phyloP scores from a whole-genome alignment of 2,797 vertebrate genomes.

The Myiotriccus ornatus region DNA sequence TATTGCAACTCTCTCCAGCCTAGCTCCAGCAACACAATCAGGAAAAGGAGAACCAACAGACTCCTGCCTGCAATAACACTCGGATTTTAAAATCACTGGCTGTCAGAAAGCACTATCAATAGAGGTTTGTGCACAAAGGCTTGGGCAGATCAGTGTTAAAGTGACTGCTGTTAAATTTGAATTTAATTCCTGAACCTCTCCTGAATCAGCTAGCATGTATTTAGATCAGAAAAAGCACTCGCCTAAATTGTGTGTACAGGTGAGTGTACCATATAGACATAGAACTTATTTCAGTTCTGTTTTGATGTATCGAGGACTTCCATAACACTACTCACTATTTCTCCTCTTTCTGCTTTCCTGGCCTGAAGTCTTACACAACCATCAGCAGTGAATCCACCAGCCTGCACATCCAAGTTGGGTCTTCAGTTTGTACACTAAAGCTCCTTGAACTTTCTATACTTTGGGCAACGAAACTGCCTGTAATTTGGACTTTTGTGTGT shows the following conservation, averaged over 20 bases:
- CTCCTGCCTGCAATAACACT: neutral
- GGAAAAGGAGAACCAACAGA: neutral
- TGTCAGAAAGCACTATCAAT: neutral
- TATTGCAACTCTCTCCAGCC: neutral
- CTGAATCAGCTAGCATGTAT: neutral
- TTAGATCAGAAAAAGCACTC: neutral
- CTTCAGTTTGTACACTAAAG: neutral
- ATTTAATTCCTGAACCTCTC: neutral
- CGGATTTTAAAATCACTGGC: neutral
- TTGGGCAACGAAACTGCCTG: neutral
- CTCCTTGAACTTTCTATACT: neutral
- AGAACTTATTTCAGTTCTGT: neutral
- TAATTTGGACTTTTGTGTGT: neutral
- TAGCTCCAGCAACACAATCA: neutral
- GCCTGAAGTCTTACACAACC: neutral
- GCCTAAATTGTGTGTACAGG: neutral
- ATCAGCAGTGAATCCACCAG: neutral
- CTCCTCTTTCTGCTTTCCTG: neutral
- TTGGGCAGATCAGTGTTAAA: neutral
- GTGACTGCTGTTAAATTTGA: neutral
- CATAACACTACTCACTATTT: neutral
- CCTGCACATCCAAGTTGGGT: neutral
- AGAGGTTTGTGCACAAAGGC: neutral
- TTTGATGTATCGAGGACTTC: neutral
- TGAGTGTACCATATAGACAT: neutral